Conservation (phyloP, 2,113 vertebrate species). For the Tupaia chinensis region DNA sequence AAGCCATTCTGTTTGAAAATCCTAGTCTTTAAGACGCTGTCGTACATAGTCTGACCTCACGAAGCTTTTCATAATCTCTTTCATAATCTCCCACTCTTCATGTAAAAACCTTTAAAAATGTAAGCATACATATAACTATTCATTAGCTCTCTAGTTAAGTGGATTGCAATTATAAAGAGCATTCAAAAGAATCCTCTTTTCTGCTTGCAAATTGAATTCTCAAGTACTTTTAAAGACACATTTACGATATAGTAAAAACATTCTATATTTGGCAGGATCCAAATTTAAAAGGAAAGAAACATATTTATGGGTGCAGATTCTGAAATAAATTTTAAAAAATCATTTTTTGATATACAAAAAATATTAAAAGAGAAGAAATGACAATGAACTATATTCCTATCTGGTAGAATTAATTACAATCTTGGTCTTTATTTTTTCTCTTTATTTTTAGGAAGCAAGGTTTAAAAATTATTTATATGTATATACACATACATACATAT, state of each 20-base stretch:
- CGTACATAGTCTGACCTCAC: constrained; percentile 13
- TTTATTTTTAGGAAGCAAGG: not conserved
- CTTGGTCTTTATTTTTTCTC: not conserved
- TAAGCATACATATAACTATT: not conserved
- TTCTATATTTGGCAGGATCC: not conserved
- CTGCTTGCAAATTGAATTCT: constrained; percentile 4
- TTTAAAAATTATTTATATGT: not conserved
- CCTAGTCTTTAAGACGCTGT: not conserved
- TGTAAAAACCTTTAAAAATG: constrained; percentile 25
- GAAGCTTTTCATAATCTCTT: constrained; percentile 55
- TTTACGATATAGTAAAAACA: not conserved
- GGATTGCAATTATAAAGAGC: constrained; percentile 34
- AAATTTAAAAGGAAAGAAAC: constrained; percentile 49
- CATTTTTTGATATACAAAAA: not conserved
- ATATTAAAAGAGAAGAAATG: not conserved
- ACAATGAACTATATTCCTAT: not conserved
- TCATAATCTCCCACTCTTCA: constrained; percentile 6
- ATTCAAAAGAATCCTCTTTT: not conserved
- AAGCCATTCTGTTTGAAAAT: constrained; percentile 63
- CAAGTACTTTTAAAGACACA: constrained; percentile 46
- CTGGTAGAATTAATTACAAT: not conserved
- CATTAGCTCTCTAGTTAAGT: constrained; percentile 23
- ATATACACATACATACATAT: too few species aligned
- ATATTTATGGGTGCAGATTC: not conserved
- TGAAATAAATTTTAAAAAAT: not conserved